phyloP scores from a whole-genome alignment of 2,888 invertebrate species.

The Agriotes lineatus region DNA sequence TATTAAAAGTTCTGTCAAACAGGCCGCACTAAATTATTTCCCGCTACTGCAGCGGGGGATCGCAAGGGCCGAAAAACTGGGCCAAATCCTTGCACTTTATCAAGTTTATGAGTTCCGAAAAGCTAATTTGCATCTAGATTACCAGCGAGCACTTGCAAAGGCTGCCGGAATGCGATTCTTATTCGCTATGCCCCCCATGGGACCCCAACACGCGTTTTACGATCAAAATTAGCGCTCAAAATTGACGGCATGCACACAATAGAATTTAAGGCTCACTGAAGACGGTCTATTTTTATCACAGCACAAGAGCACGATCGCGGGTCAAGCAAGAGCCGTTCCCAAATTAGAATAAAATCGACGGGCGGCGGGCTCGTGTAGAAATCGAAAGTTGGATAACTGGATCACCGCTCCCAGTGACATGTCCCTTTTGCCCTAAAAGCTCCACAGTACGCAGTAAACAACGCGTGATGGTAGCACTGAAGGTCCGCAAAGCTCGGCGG shows the following conservation, averaged over 20 bases:
- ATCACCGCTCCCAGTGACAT: slow-evolving; percentile 19
- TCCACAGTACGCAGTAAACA: slow-evolving; percentile 42
- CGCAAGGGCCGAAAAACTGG: neutral
- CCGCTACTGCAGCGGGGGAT: neutral
- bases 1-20: neutral
- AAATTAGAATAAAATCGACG: slow-evolving; percentile 20
- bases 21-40: neutral
- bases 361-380: slow-evolving; percentile 5
- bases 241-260: slow-evolving; percentile 17
- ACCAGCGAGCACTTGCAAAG: slow-evolving; percentile 18
- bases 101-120: slow-evolving; percentile 20
- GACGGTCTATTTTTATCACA: slow-evolving; percentile 29
- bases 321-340: slow-evolving; percentile 20
- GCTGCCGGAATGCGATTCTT: neutral
- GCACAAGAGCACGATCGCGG: slow-evolving; percentile 34
- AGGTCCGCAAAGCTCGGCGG: slow-evolving; percentile 58
- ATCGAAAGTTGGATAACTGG: slow-evolving; percentile 23
- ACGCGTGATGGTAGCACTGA: slow-evolving; percentile 50
- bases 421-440: slow-evolving; percentile 32
- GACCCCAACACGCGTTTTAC: neutral
- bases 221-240: slow-evolving; percentile 15
- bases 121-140: slow-evolving; percentile 17
- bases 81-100: slow-evolving; percentile 9
- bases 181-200: neutral
- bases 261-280: slow-evolving; percentile 31